Conservation (phyloP, 2,797 vertebrate genomes). For the Podarcis siculus region DNA sequence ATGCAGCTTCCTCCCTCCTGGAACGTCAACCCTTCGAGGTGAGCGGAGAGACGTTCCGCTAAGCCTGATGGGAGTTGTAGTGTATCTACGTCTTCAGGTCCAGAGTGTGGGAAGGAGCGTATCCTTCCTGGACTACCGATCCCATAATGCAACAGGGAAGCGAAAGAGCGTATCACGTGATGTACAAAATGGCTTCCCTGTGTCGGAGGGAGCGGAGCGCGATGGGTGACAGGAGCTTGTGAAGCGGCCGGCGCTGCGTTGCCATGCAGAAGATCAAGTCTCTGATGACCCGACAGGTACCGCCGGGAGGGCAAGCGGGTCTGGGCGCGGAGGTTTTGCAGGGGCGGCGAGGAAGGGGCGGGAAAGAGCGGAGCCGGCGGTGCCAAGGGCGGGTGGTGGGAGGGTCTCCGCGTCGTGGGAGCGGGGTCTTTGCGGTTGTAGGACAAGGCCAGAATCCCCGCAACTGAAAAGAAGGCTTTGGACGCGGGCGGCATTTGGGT, state of each 20-base stretch:
- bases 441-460: not conserved
- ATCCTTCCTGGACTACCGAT: slow-evolving; percentile 74
- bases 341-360: not conserved
- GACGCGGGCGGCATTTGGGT: not conserved
- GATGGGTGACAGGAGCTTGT: slow-evolving; percentile 27
- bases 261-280: slow-evolving; percentile 98
- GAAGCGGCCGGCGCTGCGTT: not conserved
- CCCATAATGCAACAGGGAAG: slow-evolving; percentile 73
- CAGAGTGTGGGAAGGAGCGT: rapidly evolving
- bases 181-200: slow-evolving; percentile 85
- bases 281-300: slow-evolving; percentile 96
- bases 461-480: not conserved
- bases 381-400: not conserved
- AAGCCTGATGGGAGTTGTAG: slow-evolving; percentile 63
- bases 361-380: not conserved
- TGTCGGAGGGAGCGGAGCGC: not conserved
- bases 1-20: not conserved
- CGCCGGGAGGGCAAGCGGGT: slow-evolving; percentile 11
- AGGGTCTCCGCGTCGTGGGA: not conserved
- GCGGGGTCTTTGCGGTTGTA: not conserved
- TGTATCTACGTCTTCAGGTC: not conserved
- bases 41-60: rapidly evolving
- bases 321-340: too few relatives aligned
- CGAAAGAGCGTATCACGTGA: slow-evolving; percentile 80
- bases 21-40: not conserved